Evolutionary conservation across 2,888 invertebrate species (phyloP), one percentile per base, ranked within the genome.

Genomic region (Torymus tubicola): DNA sequence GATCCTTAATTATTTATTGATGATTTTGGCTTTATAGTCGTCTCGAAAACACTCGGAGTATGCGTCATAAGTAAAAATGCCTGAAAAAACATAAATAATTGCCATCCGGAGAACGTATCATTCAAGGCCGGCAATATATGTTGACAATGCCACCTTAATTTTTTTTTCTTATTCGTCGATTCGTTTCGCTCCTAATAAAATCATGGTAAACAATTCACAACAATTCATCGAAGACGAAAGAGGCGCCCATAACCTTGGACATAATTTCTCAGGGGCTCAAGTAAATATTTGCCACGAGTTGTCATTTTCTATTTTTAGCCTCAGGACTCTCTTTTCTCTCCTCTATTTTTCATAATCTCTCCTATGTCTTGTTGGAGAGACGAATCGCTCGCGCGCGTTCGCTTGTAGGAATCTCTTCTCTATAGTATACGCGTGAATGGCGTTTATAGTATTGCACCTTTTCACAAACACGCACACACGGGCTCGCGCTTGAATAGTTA

Each of bases 231-330:
- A 5, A 18, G 31, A 52, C n/a, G n/a, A 2, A 21, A 21, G 24
- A 31, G 55, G 24, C n/a, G 3, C 10, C 18, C 55, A 13, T 61
- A 63, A 67, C 84, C 75, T 84, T 82, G 83, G 76, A 78, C 42
- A 72, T 31, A 61, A 53, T 72, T 72, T 55, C 16, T 50, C 55
- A 1, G 53, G 31, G 55, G 79, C 80, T 81, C 73, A 74, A 77
- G 82, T 84, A 84, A 85, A 86, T 85, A 84, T 86, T 87, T 85
- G 75, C 67, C 83, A 72, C 73, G 83, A 85, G 78, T 81, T 85
- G 85, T 87, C 87, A 86, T 80, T 76, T 77, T 85, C 86, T 87
- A 86, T 87, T 87, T 86, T 83, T 67, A 84, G 82, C 58, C 50
- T 16, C 70, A 8, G 10, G 42, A 42, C 18, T 65, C 76, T 64